phyloP scores from a whole-genome alignment of 2,797 vertebrate genomes.

The Clamator glandarius region DNA sequence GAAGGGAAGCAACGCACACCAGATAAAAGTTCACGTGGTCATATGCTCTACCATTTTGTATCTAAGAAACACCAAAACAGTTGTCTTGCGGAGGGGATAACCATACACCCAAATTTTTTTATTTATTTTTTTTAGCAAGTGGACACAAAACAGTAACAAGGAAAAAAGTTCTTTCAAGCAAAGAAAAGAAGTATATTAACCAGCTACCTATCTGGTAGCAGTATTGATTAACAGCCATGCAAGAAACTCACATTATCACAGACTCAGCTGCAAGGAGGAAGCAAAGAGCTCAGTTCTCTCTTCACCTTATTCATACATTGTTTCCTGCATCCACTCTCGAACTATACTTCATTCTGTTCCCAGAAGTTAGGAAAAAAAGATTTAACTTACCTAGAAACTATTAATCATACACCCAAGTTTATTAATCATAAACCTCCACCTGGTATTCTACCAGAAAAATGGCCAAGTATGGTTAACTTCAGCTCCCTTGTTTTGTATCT shows the following conservation, averaged over 20 bases:
- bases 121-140: neutral
- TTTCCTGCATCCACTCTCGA: neutral
- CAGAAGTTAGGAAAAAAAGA: neutral
- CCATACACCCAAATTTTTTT: too few species aligned
- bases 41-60: neutral
- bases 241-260: neutral
- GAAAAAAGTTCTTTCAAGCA: neutral
- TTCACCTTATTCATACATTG: neutral
- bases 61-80: neutral
- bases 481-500: conserved; percentile 10
- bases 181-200: neutral
- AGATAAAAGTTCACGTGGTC: neutral
- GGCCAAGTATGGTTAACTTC: neutral
- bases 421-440: neutral
- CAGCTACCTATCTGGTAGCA: neutral
- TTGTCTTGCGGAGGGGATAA: neutral
- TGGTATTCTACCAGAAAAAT: neutral
- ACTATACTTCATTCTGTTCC: neutral
- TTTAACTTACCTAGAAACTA: neutral
- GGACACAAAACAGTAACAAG: neutral
- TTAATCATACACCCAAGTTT: neutral
- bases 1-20: neutral
- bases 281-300: neutral
- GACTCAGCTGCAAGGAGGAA: neutral
- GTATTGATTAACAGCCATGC: neutral